phyloP scores from a whole-genome alignment of 2,113 vertebrate species.

The Hypanus sabinus region DNA sequence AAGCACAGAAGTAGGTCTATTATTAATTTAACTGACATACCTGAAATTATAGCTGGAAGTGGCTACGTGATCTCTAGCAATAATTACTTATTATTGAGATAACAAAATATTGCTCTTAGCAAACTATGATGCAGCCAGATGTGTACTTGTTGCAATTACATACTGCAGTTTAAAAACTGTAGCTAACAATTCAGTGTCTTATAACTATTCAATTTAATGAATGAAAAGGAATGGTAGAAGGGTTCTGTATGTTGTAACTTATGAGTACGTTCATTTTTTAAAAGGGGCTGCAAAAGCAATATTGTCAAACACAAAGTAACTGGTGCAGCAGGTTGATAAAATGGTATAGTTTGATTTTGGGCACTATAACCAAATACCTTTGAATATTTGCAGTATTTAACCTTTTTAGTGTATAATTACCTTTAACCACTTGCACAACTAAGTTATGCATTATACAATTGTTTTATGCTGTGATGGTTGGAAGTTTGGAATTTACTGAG shows the following conservation, averaged over 20 bases:
- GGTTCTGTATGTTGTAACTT: background rate
- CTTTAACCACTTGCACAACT: background rate
- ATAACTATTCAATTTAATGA: background rate
- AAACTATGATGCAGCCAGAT: background rate
- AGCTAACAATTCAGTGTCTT: background rate
- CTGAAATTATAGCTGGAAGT: background rate
- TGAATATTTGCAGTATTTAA: background rate
- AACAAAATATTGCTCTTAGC: background rate
- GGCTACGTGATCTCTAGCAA: background rate
- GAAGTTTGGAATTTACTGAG: background rate
- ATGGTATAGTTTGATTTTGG: background rate
- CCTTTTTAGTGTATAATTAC: background rate
- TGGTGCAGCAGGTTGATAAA: background rate
- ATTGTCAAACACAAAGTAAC: background rate
- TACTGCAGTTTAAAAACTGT: too few relatives aligned
- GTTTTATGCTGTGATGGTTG: background rate
- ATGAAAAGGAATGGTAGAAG: background rate
- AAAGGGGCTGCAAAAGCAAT: background rate
- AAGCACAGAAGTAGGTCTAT: background rate
- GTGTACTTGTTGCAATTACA: background rate
- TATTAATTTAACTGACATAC: background rate
- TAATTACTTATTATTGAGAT: background rate
- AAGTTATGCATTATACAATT: background rate
- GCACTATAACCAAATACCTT: background rate
- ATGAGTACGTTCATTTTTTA: background rate